Evolutionary conservation across 2,797 vertebrate genomes (phyloP), one percentile per base, ranked within the genome.

Genomic region (Phoebastria nigripes): DNA sequence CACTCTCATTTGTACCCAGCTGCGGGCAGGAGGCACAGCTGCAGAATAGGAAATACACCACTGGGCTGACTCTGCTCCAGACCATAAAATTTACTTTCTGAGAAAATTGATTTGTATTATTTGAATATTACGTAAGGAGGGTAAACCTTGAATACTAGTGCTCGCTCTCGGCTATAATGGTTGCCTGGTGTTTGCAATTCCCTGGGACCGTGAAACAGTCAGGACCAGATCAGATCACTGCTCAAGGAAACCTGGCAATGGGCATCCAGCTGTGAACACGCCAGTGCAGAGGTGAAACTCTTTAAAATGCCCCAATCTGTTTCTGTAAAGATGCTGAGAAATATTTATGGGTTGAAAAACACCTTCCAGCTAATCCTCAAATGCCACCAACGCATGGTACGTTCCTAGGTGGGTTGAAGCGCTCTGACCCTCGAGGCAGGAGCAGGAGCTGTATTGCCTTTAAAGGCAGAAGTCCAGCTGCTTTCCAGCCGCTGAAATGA

Each of bases 321-420:
- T 63, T 46, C 42, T 62, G 9, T 7, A 28, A 35, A 79, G 77
- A 22, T n/a, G 33, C 7, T 84, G 73, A 56, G 58, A 56, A 44
- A 12, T 7, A 20, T 41, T 52, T 41, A 5, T 9, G 31, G 12
- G 22, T 24, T 52, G 37, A 74, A 86, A 83, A 37, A 3, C 20
- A 24, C 17, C 33, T 80, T 44, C 20, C 51, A 65, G 28, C 15
- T 74, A 67, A 15, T 67, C 72, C 9, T 78, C 24, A 31, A 28
- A 22, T 5, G 15, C 4, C 39, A 82, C 21, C 44, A 52, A 2
- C 0, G 0, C 28, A 2, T 0, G 4, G 6, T 1, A 4, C 0
- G 0, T 21, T 59, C n/a, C 37, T 29, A 1, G 14, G n/a, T 12
- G 58, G 15, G 22, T 13, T 49, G 52, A 17, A 63, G 44, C 7